Base-by-base conservation (phyloP, 37 sponge, comb jelly and placozoan species). In the Bolinopsis microptera region DNA sequence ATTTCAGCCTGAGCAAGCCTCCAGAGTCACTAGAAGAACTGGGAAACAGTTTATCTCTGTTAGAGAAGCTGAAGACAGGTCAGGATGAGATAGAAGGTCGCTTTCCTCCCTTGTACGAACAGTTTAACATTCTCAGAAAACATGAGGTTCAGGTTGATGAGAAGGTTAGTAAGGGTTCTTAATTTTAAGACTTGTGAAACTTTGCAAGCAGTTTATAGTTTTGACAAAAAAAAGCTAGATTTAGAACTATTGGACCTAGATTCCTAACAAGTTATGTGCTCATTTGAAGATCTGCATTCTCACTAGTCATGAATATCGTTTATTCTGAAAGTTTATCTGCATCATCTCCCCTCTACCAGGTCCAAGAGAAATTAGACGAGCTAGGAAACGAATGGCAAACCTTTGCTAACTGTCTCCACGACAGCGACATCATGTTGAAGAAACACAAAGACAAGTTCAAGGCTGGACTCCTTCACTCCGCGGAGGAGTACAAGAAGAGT, bases 361-460 rank as follows among this genome's bases (percentile, higher is more conserved):
- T 94, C 41, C 70, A 68, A 35, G 93, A 94, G 76, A 94, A 68
- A 93, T 69, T 94, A 38, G 93, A 94, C 22, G 92, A 93, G 27
- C 92, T 96, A 28, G 70, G 80, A 0, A 83, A 83, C 68, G 37
- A 75, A 25, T 99, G 97, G 97, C 69, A 94, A 68, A 40, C 94
- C 34, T 99, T 97, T 77, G 94, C 95, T 35, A 95, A 95, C 92
- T 99, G 98, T 93, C 95, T 99, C 69, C 94, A 96, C 39, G 95
- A 96, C 94, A 95, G 95, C 67, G 97, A 96, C 13, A 34, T 92
- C 69, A 97, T 95, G 96, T 96, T 99, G 69, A 96, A 95, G 95
- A 97, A 96, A 83, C 95, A 96, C 94, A 99, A 99, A 96, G 99
- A 99, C 93, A 96, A 97, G 94, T 99, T 99, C 95, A 95, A 93